Evolutionary conservation across 1,140 invertebrate genomes (phyloP).

Genomic region (Calephelis virginiensis): DNA sequence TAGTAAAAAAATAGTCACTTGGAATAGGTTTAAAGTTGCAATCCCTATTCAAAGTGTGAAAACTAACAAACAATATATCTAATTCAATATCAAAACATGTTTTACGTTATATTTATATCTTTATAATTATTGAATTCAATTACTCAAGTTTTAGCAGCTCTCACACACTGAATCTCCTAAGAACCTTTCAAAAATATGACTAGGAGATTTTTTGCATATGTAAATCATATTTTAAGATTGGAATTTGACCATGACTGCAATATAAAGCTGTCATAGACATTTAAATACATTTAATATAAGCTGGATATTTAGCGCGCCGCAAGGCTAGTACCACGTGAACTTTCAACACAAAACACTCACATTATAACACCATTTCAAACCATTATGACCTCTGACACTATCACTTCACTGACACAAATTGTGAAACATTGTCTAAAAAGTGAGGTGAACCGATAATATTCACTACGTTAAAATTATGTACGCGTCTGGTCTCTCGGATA

Average conservation of each 20-base stretch:
- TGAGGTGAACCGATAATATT: slow-evolving; percentile 18
- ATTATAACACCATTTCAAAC: slow-evolving; percentile 51
- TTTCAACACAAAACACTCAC: slow-evolving; percentile 43
- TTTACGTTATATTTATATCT: too few species aligned
- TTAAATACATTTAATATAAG: slow-evolving; percentile 51
- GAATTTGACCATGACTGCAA: slow-evolving; percentile 53
- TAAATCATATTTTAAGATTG: slow-evolving; percentile 24
- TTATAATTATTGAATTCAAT: too few species aligned
- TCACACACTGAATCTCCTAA: too few species aligned
- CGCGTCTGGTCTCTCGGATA: slow-evolving; percentile 55
- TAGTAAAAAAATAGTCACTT: too few species aligned
- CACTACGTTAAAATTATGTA: slow-evolving; percentile 21
- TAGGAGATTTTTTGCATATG: neutral
- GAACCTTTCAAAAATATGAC: too few species aligned
- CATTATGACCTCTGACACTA: slow-evolving; percentile 59
- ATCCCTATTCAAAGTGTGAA: too few species aligned
- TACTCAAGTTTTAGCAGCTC: too few species aligned
- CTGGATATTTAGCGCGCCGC: slow-evolving; percentile 48
- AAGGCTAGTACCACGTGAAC: slow-evolving; percentile 60
- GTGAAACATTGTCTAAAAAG: slow-evolving; percentile 31
- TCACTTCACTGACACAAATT: slow-evolving; percentile 43
- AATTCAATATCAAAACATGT: too few species aligned
- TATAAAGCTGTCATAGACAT: slow-evolving; percentile 48
- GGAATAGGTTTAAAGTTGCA: too few species aligned
- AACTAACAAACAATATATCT: too few species aligned